phyloP scores from a whole-genome alignment of 1,140 invertebrate genomes.

The Penaeus japonicus region DNA sequence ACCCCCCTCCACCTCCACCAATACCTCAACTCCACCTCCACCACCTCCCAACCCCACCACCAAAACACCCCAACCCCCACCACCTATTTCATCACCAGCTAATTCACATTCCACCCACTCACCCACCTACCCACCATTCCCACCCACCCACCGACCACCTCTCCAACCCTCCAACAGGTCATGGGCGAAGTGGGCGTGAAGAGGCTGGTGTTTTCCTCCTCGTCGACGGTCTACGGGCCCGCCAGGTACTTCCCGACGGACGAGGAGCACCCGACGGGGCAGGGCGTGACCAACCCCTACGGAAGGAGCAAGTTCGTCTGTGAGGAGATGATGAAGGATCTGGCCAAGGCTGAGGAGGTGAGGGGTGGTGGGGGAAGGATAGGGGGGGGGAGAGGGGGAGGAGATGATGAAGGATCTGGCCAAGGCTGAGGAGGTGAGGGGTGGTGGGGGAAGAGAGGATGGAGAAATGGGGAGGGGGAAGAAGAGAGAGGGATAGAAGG shows the following conservation, averaged over 20 bases:
- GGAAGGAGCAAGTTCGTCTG: slow-evolving; percentile 91
- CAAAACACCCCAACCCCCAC: no score
- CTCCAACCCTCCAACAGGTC: slow-evolving; percentile 70
- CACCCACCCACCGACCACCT: background rate
- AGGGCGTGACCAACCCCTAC: slow-evolving; percentile 73
- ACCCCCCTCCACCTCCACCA: no score
- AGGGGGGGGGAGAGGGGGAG: no score
- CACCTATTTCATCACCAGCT: no score
- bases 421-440: slow-evolving; percentile 66
- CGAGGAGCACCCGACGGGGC: slow-evolving; percentile 70
- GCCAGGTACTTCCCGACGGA: slow-evolving; percentile 84
- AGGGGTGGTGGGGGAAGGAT: background rate
- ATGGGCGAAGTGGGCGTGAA: slow-evolving; percentile 80
- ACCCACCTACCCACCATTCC: background rate
- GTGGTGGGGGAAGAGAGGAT: no score
- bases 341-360: slow-evolving; percentile 70
- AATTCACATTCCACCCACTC: background rate
- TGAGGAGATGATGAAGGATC: slow-evolving; percentile 89
- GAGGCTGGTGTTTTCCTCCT: slow-evolving; percentile 91
- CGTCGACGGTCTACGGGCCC: slow-evolving; percentile 95
- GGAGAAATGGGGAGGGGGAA: no score
- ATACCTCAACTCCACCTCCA: no score
- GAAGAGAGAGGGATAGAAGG: no score
- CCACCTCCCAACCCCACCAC: no score
- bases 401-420: slow-evolving; percentile 65